Conservation (phyloP, 2,888 invertebrate genomes). For the Drosophila nigricruria region DNA sequence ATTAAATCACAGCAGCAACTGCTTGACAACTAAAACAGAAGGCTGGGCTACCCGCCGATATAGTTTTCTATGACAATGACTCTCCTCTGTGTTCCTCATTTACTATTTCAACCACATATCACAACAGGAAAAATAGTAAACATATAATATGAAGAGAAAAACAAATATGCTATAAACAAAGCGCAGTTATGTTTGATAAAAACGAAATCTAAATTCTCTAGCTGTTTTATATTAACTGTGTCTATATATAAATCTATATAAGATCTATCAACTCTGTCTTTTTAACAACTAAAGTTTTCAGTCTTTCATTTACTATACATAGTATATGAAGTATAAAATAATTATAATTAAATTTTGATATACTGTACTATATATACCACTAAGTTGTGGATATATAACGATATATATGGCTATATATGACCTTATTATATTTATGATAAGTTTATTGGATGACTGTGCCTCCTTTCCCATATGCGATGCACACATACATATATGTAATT, state of each 20-base stretch:
- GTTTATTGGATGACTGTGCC: no score
- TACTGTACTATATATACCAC: no score
- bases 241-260: neutral
- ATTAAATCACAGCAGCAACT: slow-evolving; percentile 18
- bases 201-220: neutral
- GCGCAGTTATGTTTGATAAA: neutral
- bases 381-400: no score
- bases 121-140: slow-evolving; percentile 36
- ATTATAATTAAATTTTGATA: no score
- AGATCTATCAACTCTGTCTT: no score
- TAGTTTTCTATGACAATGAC: slow-evolving; percentile 36
- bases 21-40: neutral
- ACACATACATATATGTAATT: no score
- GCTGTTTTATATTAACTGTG: neutral
- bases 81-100: slow-evolving; percentile 34
- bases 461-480: no score
- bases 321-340: no score
- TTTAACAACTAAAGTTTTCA: no score
- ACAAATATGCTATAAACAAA: neutral
- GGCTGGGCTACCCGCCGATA: neutral
- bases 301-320: no score
- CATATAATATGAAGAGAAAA: slow-evolving; percentile 19
- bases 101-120: slow-evolving; percentile 37
- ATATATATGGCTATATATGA: no score
- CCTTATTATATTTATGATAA: no score